A percentile compares a stretch with the other conserved stretches of the same genome.
These are phyloP conservation scores for Mythimna loreyi DNA, from an alignment of 2,888 invertebrate genomes.

Conservation along the genomic window DNA sequence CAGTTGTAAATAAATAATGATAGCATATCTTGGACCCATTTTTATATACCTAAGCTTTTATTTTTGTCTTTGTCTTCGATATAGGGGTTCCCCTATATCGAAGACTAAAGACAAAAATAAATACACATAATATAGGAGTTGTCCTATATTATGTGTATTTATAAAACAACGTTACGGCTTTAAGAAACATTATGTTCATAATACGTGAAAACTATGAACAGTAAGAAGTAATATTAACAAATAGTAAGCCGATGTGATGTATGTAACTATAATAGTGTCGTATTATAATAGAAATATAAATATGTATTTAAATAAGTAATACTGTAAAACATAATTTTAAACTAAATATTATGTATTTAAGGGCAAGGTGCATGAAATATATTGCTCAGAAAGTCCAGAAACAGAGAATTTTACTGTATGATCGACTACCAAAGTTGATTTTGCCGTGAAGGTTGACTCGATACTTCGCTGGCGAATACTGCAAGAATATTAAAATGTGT, in stretches of 20 bases:
- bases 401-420: too few species aligned
- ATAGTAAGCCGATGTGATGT: conserved; percentile 19
- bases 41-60: not conserved
- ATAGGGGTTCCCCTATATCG: too few species aligned
- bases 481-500: too few species aligned
- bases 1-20: conserved; percentile 43
- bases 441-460: too few species aligned
- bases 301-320: too few species aligned
- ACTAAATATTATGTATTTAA: not conserved
- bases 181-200: too few species aligned
- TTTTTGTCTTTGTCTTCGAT: not conserved
- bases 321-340: too few species aligned
- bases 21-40: conserved; percentile 11
- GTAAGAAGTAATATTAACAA: not conserved
- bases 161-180: not conserved
- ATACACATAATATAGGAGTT: too few species aligned
- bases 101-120: too few species aligned
- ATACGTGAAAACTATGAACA: too few species aligned
- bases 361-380: conserved; percentile 2
- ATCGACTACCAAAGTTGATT: too few species aligned
- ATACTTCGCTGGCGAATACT: too few species aligned
- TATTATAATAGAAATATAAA: conserved; percentile 22
- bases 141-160: not conserved
- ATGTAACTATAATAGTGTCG: conserved; percentile 24
- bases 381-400: conserved; percentile 1